These are phyloP conservation scores for Australoheros facetus DNA, from an alignment of 2,797 vertebrate species.

Conservation along the genomic window DNA sequence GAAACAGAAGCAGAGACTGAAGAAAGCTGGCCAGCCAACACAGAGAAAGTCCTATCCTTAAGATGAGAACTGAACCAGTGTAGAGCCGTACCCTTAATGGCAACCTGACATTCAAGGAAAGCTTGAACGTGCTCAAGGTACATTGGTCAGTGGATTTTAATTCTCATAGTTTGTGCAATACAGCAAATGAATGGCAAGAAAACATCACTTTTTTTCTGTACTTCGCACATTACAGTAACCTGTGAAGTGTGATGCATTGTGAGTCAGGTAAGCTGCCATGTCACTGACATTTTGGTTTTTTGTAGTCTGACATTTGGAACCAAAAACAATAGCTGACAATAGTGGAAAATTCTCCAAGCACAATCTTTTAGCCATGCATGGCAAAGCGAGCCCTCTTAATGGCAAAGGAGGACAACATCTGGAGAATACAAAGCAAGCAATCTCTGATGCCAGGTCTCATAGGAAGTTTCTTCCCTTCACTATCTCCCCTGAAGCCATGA, in stretches of 20 bases:
- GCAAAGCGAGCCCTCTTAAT: conserved; percentile 36
- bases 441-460: conserved; percentile 32
- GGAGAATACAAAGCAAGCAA: conserved; percentile 36
- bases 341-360: conserved; percentile 9
- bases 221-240: background rate
- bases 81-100: background rate
- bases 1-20: background rate
- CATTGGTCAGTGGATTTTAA: background rate
- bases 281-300: background rate
- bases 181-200: background rate
- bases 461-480: conserved; percentile 9
- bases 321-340: conserved; percentile 10
- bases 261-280: background rate
- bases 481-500: background rate
- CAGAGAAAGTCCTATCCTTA: accelerated
- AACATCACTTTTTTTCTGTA: background rate
- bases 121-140: background rate
- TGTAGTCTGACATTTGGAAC: background rate
- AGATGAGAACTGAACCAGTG: accelerated
- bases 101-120: background rate
- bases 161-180: background rate
- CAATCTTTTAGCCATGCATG: conserved; percentile 34
- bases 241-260: background rate
- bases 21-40: background rate
- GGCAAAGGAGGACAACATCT: conserved; percentile 67